Evolutionary conservation across 2,113 vertebrate species (phyloP).

Genomic region (Triplophysa dalaica): DNA sequence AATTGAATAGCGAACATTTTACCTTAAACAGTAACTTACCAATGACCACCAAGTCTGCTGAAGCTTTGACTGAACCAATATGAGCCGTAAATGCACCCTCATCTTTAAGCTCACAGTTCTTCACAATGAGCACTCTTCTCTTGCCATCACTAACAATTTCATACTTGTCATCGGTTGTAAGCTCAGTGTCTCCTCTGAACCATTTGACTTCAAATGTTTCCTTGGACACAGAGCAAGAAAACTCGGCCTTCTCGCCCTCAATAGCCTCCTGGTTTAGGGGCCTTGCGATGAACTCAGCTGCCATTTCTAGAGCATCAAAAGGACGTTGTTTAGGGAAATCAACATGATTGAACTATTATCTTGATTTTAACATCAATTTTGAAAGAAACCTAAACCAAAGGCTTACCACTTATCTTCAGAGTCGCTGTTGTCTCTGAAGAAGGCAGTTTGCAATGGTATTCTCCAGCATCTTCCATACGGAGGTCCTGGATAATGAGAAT

Average conservation of each 20-base stretch:
- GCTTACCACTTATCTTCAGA: constrained; percentile 87
- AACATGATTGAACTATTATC: not conserved
- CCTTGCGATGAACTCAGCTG: constrained; percentile 84
- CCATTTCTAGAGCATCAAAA: constrained; percentile 76
- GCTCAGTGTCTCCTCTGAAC: constrained; percentile 80
- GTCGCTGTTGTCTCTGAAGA: constrained; percentile 79
- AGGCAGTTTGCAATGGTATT: constrained; percentile 87
- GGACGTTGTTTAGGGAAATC: not conserved
- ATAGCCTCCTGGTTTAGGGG: constrained; percentile 83
- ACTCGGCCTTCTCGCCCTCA: constrained; percentile 87
- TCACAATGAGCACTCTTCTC: constrained; percentile 84
- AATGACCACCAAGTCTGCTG: constrained; percentile 85
- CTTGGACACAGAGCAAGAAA: constrained; percentile 87
- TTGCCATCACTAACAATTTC: constrained; percentile 88
- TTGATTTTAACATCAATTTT: not conserved
- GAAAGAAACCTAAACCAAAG: not conserved
- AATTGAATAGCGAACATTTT: not conserved
- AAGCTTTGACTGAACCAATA: constrained; percentile 84
- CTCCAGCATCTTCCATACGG: constrained; percentile 82
- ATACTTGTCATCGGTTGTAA: constrained; percentile 85
- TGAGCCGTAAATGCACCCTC: constrained; percentile 83
- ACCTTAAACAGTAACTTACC: constrained; percentile 74
- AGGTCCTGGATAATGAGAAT: constrained; percentile 87
- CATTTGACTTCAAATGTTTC: constrained; percentile 88
- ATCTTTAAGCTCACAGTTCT: constrained; percentile 82